Evolutionary conservation across 2,113 vertebrate species (phyloP).

Genomic region (Nesogale talazaci): DNA sequence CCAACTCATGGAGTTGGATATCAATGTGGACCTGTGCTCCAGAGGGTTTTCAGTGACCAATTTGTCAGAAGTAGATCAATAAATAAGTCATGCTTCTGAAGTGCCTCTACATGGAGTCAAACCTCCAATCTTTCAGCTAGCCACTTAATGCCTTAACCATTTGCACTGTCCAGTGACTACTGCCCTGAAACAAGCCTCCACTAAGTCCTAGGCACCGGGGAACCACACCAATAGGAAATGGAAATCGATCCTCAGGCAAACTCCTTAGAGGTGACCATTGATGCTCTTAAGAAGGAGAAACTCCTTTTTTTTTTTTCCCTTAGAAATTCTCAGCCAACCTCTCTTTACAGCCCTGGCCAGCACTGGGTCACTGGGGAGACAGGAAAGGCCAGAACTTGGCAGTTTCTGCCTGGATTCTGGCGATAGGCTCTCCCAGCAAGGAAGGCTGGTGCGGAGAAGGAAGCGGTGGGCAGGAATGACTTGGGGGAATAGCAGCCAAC

Average conservation of each 20-base stretch:
- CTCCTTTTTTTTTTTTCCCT: conserved; percentile 35
- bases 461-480: not conserved
- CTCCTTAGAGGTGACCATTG: not conserved
- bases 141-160: not conserved
- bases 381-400: not conserved
- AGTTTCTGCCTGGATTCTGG: not conserved
- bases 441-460: not conserved
- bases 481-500: not conserved
- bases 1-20: not conserved
- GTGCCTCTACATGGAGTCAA: not conserved
- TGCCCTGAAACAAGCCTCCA: not conserved
- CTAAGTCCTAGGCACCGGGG: not conserved
- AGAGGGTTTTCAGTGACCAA: not conserved
- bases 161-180: not conserved
- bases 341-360: not conserved
- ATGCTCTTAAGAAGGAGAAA: not conserved
- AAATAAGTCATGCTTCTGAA: not conserved
- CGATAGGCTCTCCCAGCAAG: not conserved
- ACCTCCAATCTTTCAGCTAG: not conserved
- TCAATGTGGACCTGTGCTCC: not conserved
- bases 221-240: not conserved
- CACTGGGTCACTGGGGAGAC: not conserved
- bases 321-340: conserved; percentile 37
- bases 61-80: not conserved
- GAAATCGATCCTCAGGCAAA: not conserved